phyloP scores from a whole-genome alignment of 2,797 vertebrate species.

The Poecilia picta region DNA sequence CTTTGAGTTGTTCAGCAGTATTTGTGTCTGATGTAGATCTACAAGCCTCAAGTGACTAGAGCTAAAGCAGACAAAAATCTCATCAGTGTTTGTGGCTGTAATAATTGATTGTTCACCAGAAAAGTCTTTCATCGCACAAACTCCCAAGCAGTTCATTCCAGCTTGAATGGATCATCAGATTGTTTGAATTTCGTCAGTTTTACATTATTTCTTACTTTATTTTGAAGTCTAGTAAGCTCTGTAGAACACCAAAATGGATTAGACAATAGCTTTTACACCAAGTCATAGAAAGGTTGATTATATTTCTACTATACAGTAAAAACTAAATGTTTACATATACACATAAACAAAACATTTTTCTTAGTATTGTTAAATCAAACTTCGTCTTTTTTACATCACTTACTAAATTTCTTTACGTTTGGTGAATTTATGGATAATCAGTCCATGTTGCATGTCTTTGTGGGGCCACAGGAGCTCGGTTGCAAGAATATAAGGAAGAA shows the following conservation, averaged over 20 bases:
- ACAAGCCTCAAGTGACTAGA: constrained; percentile 1
- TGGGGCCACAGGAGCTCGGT: not conserved
- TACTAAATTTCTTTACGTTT: not conserved
- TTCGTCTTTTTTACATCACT: not conserved
- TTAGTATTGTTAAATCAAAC: not conserved
- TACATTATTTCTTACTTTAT: constrained; percentile 2
- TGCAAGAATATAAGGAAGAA: not conserved
- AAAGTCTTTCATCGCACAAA: constrained; percentile 6
- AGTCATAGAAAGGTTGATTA: not conserved
- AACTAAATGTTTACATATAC: not conserved
- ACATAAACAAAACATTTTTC: not conserved
- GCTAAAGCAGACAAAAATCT: constrained; percentile 12
- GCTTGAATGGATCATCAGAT: not conserved
- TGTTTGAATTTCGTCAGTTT: not conserved
- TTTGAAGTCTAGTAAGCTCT: not conserved
- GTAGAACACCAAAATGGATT: not conserved
- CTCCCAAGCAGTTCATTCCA: constrained; percentile 2
- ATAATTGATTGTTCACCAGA: constrained; percentile 11
- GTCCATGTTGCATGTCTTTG: not conserved
- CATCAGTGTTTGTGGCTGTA: constrained; percentile 15
- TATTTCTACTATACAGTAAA: not conserved
- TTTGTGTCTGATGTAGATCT: constrained; percentile 9
- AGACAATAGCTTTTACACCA: not conserved
- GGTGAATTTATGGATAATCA: not conserved
- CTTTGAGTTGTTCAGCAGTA: constrained; percentile 16